Base-by-base conservation (phyloP, 92 coral and sea anemone genomes). In the Hydrozoanthus gracilis region DNA sequence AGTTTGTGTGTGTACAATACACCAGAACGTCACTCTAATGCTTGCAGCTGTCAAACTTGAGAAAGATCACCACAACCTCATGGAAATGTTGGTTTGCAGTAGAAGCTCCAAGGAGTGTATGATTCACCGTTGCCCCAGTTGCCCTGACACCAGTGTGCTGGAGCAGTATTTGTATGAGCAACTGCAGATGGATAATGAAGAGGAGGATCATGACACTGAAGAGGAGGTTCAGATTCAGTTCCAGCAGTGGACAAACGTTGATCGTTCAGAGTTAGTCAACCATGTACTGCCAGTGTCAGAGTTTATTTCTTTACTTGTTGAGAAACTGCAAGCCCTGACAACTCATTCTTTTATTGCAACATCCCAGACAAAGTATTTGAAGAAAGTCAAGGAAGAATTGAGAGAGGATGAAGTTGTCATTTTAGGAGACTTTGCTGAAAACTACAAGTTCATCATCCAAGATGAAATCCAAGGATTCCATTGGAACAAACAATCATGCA, bases 221-320 rank as follows among this genome's bases (percentile, higher is more conserved):
- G 7, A 71, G 5, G 78, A 71, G 14, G 8, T 49, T 17, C 69
- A 49, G 14, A 83, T 68, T 44, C 87, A 68, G 47, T 83, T 83
- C 60, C 87, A 83, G 76, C 80, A 83, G 66, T 83, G 70, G 80
- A 83, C 87, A 83, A 15, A 17, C 44, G 87, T 83, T 52, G 69
- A 71, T 78, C 69, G 70, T 52, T 83, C 80, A 16, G 80, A 71
- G 87, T 78, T 83, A 39, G 67, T 83, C 39, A 56, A 44, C 65
- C 71, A 83, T 45, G 13, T 83, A 27, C 77, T 17, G 18, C 82
- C 80, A 39, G 80, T 83, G 47, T 69, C 60, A 4, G 87, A 83
- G 44, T 83, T 71, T 70, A 9, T 83, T 5, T 48, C 27, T 35
- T 54, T 83, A 6, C 48, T 83, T 14, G 79, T 83, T 13, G 82